Conservation (phyloP, 2,888 invertebrate species). For the Apocheima hispidaria region DNA sequence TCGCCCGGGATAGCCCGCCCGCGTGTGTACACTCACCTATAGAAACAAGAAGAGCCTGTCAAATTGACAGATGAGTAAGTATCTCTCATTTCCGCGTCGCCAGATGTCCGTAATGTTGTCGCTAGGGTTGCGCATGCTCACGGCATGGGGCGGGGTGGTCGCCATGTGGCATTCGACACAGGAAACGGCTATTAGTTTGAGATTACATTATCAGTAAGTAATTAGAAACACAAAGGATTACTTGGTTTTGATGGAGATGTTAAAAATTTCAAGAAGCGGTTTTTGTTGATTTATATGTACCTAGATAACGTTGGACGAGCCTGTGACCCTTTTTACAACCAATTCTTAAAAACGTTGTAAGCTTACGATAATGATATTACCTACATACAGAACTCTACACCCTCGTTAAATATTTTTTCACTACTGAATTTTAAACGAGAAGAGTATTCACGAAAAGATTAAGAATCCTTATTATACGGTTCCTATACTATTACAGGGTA, state of each 20-base stretch:
- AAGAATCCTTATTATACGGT: no score
- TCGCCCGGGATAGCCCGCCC: constrained; percentile 2
- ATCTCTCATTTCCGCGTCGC: constrained; percentile 62
- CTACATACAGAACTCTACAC: no score
- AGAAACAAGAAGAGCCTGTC: constrained; percentile 36
- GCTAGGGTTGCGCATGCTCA: constrained; percentile 33
- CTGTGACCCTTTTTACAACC: neutral
- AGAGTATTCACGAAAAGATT: no score
- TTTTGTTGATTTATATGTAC: neutral
- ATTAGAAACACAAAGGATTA: constrained; percentile 32
- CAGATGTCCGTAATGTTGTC: constrained; percentile 63
- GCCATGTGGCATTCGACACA: constrained; percentile 61
- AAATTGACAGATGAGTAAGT: constrained; percentile 59
- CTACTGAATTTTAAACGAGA: no score
- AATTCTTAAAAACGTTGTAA: no score
- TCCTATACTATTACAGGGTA: no score
- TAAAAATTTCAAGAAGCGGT: constrained; percentile 27
- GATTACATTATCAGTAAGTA: constrained; percentile 58
- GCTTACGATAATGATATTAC: no score
- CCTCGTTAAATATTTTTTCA: no score
- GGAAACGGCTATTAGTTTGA: constrained; percentile 67
- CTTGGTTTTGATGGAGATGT: constrained; percentile 46
- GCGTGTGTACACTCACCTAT: constrained; percentile 16
- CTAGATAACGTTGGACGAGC: neutral
- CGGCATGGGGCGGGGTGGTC: constrained; percentile 44